Evolutionary conservation across 2,888 invertebrate genomes (phyloP).

Genomic region (Euclidia mi): DNA sequence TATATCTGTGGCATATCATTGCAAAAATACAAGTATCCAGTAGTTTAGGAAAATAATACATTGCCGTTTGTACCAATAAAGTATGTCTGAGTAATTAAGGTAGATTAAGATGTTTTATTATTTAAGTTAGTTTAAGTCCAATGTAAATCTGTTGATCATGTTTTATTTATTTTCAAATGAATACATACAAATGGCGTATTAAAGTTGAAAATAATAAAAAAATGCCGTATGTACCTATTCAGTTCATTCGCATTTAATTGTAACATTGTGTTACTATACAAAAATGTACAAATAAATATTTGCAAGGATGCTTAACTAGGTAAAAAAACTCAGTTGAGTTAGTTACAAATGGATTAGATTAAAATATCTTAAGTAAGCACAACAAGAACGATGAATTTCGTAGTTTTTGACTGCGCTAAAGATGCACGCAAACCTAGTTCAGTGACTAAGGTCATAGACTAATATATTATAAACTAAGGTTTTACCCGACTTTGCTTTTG

Average conservation of each 20-base stretch:
- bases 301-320: not conserved
- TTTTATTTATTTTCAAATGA: slow-evolving; percentile 38
- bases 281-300: slow-evolving; percentile 3
- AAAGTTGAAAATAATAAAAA: not conserved
- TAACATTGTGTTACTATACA: slow-evolving; percentile 6
- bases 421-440: too few relatives aligned
- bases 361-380: too few relatives aligned
- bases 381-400: too few relatives aligned
- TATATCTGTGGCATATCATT: too few relatives aligned
- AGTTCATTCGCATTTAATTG: slow-evolving; percentile 22
- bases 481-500: too few relatives aligned
- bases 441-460: too few relatives aligned
- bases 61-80: slow-evolving; percentile 50
- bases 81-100: slow-evolving; percentile 47
- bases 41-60: slow-evolving; percentile 4
- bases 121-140: slow-evolving; percentile 34
- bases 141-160: slow-evolving; percentile 31
- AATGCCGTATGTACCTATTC: slow-evolving; percentile 3
- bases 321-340: not conserved
- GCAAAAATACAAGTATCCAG: too few relatives aligned
- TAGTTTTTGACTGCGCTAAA: too few relatives aligned
- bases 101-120: slow-evolving; percentile 41
- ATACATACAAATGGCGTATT: not conserved
- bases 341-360: too few relatives aligned
- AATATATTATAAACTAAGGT: too few relatives aligned